A percentile compares a stretch with the other conserved stretches of the same genome.
Conservation (phyloP, 2,113 vertebrate species). For the Phoenicopterus ruber region DNA sequence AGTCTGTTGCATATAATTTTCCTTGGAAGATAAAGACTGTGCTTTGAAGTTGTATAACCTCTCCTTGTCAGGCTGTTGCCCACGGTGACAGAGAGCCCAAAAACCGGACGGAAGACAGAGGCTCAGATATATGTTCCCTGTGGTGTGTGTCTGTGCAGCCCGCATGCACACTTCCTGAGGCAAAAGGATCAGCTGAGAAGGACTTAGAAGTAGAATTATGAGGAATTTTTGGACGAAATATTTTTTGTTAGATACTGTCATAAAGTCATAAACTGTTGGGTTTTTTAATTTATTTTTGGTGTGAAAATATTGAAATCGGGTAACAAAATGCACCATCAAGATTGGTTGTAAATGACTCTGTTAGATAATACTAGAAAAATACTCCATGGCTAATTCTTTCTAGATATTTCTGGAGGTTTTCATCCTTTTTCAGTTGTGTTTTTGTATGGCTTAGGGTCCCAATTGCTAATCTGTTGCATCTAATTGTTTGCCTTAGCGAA, state of each 20-base stretch:
- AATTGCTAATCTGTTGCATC: not conserved
- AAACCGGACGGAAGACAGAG: not conserved
- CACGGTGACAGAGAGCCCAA: not conserved
- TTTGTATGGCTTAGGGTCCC: not conserved
- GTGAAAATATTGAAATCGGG: not conserved
- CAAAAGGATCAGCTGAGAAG: not conserved
- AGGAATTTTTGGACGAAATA: not conserved
- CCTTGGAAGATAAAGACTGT: not conserved
- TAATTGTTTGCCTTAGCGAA: not conserved
- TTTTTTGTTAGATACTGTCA: not conserved
- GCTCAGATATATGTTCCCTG: not conserved
- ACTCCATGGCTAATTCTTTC: not conserved
- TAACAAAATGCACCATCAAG: not conserved
- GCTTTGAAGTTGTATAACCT: not conserved
- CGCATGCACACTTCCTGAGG: fast-evolving
- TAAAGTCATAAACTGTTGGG: not conserved
- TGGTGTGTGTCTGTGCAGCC: fast-evolving
- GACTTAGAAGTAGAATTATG: not conserved
- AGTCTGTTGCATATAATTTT: not conserved
- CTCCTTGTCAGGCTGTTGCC: not conserved
- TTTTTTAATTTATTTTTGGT: not conserved
- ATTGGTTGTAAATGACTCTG: not conserved
- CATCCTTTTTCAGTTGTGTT: not conserved
- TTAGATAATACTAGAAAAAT: not conserved
- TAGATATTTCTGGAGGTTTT: not conserved